These are phyloP conservation scores for Oreonectes daqikongensis DNA, from an alignment of 2,797 vertebrate species.

Conservation along the genomic window DNA sequence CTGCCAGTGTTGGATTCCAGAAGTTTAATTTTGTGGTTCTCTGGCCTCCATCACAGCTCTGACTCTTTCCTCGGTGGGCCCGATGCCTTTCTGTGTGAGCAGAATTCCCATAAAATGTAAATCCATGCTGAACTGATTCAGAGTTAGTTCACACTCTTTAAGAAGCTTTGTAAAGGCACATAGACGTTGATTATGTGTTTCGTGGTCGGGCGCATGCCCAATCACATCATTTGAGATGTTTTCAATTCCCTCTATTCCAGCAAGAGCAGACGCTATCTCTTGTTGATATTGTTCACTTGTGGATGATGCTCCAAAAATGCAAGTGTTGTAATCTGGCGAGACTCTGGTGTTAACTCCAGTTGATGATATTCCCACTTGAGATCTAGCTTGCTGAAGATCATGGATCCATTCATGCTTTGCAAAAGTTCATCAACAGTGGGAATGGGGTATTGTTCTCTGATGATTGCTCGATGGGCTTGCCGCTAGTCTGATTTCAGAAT, in stretches of 20 bases:
- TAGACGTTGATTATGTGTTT: no score
- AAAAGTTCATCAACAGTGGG: slow-evolving; percentile 38
- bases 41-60: no score
- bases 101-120: no score
- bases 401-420: slow-evolving; percentile 42
- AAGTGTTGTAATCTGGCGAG: slow-evolving; percentile 43
- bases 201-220: no score
- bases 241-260: slow-evolving; percentile 37
- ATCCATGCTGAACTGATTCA: no score
- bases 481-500: slow-evolving; percentile 31
- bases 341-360: slow-evolving; percentile 29
- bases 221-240: slow-evolving; percentile 19
- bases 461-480: slow-evolving; percentile 6
- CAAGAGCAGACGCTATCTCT: slow-evolving; percentile 32
- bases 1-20: no score
- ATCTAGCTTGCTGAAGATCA: slow-evolving; percentile 43
- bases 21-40: no score
- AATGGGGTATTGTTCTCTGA: neutral
- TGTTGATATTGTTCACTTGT: slow-evolving; percentile 52
- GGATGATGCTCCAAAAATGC: slow-evolving; percentile 48
- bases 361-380: slow-evolving; percentile 50
- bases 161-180: no score
- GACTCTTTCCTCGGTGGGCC: no score
- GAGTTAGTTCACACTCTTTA: no score
- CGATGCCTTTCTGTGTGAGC: no score